Conservation (phyloP, 2,888 invertebrate genomes). For the Drosophila fungiperda region DNA sequence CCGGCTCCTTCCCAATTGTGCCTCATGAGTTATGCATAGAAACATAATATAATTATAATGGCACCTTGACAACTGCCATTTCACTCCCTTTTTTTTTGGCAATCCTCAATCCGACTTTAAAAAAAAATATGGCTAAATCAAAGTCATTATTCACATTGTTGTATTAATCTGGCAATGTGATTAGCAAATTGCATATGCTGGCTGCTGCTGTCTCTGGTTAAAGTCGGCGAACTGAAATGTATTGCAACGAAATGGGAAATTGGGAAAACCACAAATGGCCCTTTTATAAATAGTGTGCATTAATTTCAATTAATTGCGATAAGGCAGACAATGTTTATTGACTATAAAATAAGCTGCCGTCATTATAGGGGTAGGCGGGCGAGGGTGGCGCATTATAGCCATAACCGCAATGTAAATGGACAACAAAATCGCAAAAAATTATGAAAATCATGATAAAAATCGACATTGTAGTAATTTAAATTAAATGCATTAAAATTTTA, state of each 20-base stretch:
- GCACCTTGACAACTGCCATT: background rate
- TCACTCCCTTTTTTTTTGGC: slow-evolving; percentile 23
- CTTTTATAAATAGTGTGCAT: slow-evolving; percentile 58
- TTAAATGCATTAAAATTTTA: slow-evolving; percentile 74
- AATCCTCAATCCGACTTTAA: slow-evolving; percentile 6
- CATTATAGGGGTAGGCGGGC: background rate
- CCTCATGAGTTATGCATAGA: slow-evolving; percentile 22
- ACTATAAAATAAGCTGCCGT: slow-evolving; percentile 63
- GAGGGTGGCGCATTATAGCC: slow-evolving; percentile 17
- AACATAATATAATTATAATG: slow-evolving; percentile 78
- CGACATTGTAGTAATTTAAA: slow-evolving; percentile 72
- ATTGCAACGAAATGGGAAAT: background rate
- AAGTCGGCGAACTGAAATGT: background rate
- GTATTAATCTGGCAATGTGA: slow-evolving; percentile 11
- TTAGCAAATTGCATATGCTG: background rate
- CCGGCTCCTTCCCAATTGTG: background rate
- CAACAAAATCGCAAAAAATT: slow-evolving; percentile 52
- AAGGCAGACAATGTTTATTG: slow-evolving; percentile 72
- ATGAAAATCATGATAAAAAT: slow-evolving; percentile 65
- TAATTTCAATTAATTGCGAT: slow-evolving; percentile 77
- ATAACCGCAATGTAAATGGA: slow-evolving; percentile 59
- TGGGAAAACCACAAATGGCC: slow-evolving; percentile 48
- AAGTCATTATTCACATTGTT: slow-evolving; percentile 20
- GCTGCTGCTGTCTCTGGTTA: background rate
- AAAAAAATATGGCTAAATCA: background rate